Conservation (phyloP, 2,113 vertebrate genomes). For the Terrapene triunguis region DNA sequence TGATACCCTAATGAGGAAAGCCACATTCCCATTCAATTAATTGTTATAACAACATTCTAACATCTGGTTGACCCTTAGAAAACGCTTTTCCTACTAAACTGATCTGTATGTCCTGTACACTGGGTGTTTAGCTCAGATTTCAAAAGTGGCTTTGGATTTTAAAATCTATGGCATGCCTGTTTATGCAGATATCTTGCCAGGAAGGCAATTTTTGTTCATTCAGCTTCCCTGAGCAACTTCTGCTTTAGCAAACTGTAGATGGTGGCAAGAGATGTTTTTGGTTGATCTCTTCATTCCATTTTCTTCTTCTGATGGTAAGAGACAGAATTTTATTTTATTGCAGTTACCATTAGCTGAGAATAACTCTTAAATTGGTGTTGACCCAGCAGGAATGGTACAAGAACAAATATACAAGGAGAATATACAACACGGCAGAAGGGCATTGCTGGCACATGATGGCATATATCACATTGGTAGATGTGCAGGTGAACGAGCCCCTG, state of each 20-base stretch:
- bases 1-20: not conserved
- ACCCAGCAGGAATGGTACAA: too few relatives aligned
- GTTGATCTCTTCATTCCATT: not conserved
- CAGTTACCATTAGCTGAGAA: too few relatives aligned
- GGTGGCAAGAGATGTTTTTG: not conserved
- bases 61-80: not conserved
- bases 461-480: too few relatives aligned
- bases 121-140: not conserved
- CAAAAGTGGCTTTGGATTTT: not conserved
- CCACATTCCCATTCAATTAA: not conserved
- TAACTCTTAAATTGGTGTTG: too few relatives aligned
- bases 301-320: not conserved
- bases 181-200: constrained; percentile 27
- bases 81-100: not conserved
- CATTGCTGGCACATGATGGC: too few relatives aligned
- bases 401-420: too few relatives aligned
- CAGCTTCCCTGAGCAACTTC: constrained; percentile 43
- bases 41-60: not conserved
- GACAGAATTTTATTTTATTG: not conserved
- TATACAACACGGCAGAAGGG: too few relatives aligned
- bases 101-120: not conserved
- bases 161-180: not conserved
- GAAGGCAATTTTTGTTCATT: not conserved
- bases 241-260: not conserved
- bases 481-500: too few relatives aligned